A percentile compares a stretch with the other conserved stretches of the same genome.
Conservation (phyloP, 1,140 invertebrate species). For the Megathymus violae region DNA sequence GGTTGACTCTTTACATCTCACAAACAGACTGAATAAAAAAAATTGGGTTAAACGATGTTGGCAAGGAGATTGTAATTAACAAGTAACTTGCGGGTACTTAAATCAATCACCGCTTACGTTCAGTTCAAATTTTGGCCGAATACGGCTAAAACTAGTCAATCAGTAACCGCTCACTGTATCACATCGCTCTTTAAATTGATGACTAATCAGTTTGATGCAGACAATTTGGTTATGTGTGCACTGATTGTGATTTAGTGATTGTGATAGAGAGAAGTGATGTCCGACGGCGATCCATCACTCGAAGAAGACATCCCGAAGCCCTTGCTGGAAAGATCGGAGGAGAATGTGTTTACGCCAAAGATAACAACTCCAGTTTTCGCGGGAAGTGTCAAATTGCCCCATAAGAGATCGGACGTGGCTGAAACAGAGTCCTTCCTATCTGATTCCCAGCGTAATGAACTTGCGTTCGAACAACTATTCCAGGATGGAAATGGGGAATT, state of each 20-base stretch:
- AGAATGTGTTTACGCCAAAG: slow-evolving; percentile 77
- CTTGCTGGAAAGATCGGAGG: slow-evolving; percentile 63
- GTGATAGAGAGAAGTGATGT: slow-evolving; percentile 62
- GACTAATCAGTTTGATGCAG: slow-evolving; percentile 45
- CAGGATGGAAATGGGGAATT: slow-evolving; percentile 69
- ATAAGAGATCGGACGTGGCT: slow-evolving; percentile 60
- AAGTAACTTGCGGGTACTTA: slow-evolving; percentile 30
- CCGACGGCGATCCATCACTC: slow-evolving; percentile 81
- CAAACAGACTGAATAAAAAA: no score
- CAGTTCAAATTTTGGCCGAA: slow-evolving; percentile 11
- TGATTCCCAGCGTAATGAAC: slow-evolving; percentile 73
- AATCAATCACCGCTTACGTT: slow-evolving; percentile 13
- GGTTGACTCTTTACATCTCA: no score
- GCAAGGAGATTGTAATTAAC: no score
- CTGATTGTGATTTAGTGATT: slow-evolving; percentile 29
- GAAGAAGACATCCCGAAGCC: slow-evolving; percentile 79
- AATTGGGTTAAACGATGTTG: no score
- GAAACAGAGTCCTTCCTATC: slow-evolving; percentile 72
- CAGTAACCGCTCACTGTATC: neutral
- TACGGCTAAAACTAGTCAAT: neutral
- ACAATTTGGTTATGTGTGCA: slow-evolving; percentile 29
- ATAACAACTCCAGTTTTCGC: slow-evolving; percentile 72
- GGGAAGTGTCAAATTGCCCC: slow-evolving; percentile 70
- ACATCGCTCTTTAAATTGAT: slow-evolving; percentile 28
- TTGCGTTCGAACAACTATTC: slow-evolving; percentile 72